Conservation (phyloP, 2,888 invertebrate species). For the Hoplodrina blanda region DNA sequence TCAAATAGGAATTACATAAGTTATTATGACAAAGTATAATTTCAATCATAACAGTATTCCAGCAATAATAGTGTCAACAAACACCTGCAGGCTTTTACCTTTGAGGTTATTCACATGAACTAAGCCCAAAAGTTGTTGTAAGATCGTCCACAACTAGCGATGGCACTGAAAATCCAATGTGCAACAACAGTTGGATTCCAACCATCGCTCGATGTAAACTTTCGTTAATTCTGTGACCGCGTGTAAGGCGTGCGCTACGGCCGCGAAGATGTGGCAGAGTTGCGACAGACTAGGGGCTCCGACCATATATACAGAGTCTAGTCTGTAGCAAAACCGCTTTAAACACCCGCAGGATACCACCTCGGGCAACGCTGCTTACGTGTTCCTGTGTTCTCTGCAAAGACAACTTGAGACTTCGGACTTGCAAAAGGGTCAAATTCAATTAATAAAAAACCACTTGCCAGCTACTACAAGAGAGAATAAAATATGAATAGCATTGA, state of each 20-base stretch:
- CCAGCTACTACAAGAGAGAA: not conserved
- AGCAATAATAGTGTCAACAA: conserved; percentile 39
- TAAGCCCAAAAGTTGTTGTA: conserved; percentile 73
- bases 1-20: conserved; percentile 14
- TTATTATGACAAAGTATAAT: conserved; percentile 5
- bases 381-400: conserved; percentile 71
- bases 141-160: conserved; percentile 88
- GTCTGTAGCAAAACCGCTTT: conserved; percentile 80
- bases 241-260: conserved; percentile 74
- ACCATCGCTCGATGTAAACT: conserved; percentile 87
- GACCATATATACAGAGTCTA: conserved; percentile 80
- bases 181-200: conserved; percentile 86
- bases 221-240: conserved; percentile 71
- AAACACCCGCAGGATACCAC: conserved; percentile 65
- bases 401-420: conserved; percentile 64
- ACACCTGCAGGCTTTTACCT: conserved; percentile 60
- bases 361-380: conserved; percentile 64
- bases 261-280: conserved; percentile 76
- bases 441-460: not conserved
- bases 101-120: conserved; percentile 65
- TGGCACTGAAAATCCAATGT: conserved; percentile 88
- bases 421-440: conserved; percentile 64
- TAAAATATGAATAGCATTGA: conserved; percentile 12
- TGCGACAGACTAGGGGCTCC: conserved; percentile 80
- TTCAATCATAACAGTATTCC: conserved; percentile 35